Evolutionary conservation across 2,888 invertebrate genomes (phyloP), one percentile per base, ranked within the genome.

Genomic region (Pristionchus maxplancki): DNA sequence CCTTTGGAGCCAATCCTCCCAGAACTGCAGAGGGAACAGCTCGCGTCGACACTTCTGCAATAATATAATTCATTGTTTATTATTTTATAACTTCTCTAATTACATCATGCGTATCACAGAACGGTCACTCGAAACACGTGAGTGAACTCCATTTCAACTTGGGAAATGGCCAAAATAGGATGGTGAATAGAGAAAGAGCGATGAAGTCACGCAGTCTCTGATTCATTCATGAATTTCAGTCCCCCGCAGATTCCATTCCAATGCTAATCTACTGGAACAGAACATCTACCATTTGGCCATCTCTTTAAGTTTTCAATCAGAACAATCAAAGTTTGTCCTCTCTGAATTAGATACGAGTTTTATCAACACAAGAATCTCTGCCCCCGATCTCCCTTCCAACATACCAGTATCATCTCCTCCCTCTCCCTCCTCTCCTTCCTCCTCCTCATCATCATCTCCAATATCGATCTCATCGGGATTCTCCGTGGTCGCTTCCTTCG

Each of bases 21-120:
- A 98, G 98, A 5, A 98, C 97, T 95, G 98, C 97, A 78, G 97
- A 96, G 58, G 98, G 98, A 91, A 98, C 96, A 48, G 96, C 96
- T 95, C 97, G 97, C 95, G 97, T 97, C 94, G 97, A 97, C 88
- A 98, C 92, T 89, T 95, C 95, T 95, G 90, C 81, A 90, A 90
- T 28, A 24, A 31, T n/a, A n/a, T n/a, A n/a, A n/a, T n/a, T n/a
- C n/a, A n/a, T n/a, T n/a, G n/a, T n/a, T 58, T 24, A 50, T 53
- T 13, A 44, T 74, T 50, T 50, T 9, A 31, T 9, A 87, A 17
- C 20, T 28, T 34, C 13, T 31, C 11, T 3, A 28, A 58, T 17
- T 24, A 8, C 15, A 58, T 58, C 5, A 58, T 58, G 6, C 20
- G 4, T 15, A 28, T 1, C 31, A 64, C 28, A 64, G 9, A 15